phyloP scores from a whole-genome alignment of 2,888 invertebrate species.

The Rugalucina vietnamica region DNA sequence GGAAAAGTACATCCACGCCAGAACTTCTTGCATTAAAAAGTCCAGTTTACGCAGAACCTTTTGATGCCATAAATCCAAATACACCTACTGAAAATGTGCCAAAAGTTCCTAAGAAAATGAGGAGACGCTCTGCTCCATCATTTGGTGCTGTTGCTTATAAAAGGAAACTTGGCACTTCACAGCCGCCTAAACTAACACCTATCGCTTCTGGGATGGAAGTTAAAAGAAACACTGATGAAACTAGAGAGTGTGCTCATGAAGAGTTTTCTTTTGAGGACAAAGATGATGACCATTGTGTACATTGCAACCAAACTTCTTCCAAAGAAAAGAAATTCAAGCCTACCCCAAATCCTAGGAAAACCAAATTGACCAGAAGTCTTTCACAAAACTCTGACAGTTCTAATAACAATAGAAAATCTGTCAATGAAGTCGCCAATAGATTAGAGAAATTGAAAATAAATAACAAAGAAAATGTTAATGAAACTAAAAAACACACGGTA shows the following conservation, averaged over 20 bases:
- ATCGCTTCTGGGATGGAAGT: neutral
- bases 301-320: neutral
- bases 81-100: constrained; percentile 55
- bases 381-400: constrained; percentile 1
- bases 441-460: constrained; percentile 39
- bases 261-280: neutral
- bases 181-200: constrained; percentile 40
- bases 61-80: constrained; percentile 75
- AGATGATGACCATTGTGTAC: neutral
- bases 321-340: constrained; percentile 37
- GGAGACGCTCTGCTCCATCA: constrained; percentile 74
- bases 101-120: constrained; percentile 60
- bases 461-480: constrained; percentile 19
- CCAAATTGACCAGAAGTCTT: neutral
- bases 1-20: constrained; percentile 59
- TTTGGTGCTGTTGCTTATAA: constrained; percentile 38
- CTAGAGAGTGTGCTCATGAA: neutral
- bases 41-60: constrained; percentile 85
- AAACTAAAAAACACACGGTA: neutral
- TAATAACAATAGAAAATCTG: constrained; percentile 48
- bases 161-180: constrained; percentile 31
- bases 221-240: neutral
- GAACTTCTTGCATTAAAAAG: constrained; percentile 71
- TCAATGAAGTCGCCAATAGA: constrained; percentile 47
- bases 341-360: constrained; percentile 49